phyloP scores from a whole-genome alignment of 2,888 invertebrate species.

The Himalopsyche kuldschensis region DNA sequence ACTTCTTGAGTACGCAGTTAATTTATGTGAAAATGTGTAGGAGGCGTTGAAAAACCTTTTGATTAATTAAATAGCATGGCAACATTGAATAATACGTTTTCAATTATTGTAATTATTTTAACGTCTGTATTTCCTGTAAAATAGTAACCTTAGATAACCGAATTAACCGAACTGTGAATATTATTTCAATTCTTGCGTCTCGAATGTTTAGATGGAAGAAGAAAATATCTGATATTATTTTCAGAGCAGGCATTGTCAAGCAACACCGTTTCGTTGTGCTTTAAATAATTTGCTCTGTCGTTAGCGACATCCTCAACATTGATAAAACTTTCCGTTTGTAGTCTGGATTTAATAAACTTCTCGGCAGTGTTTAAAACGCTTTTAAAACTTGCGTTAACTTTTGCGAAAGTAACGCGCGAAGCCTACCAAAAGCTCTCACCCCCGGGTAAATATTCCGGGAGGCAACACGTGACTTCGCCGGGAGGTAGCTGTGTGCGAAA shows the following conservation, averaged over 20 bases:
- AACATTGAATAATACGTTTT: too few species aligned
- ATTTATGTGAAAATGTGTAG: too few species aligned
- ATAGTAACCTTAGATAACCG: too few species aligned
- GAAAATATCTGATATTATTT: neutral
- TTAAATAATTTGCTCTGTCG: neutral
- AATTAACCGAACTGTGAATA: too few species aligned
- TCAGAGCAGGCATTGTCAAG: neutral
- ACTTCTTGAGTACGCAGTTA: too few species aligned
- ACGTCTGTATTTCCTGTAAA: too few species aligned
- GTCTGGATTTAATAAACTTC: neutral
- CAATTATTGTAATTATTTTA: too few species aligned
- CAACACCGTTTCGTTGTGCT: neutral
- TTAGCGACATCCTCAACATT: neutral
- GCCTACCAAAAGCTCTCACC: neutral
- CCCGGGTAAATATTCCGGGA: neutral
- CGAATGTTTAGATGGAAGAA: too few species aligned
- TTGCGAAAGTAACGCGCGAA: neutral
- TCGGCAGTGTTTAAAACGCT: neutral
- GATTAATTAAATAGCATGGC: too few species aligned
- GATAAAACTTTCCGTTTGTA: neutral
- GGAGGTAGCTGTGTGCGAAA: neutral
- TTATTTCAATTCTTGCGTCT: too few species aligned
- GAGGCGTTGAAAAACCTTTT: too few species aligned
- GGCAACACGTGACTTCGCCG: neutral
- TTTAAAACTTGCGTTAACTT: neutral